Evolutionary conservation across 2,888 invertebrate species (phyloP).

Genomic region (Melanchra persicariae): DNA sequence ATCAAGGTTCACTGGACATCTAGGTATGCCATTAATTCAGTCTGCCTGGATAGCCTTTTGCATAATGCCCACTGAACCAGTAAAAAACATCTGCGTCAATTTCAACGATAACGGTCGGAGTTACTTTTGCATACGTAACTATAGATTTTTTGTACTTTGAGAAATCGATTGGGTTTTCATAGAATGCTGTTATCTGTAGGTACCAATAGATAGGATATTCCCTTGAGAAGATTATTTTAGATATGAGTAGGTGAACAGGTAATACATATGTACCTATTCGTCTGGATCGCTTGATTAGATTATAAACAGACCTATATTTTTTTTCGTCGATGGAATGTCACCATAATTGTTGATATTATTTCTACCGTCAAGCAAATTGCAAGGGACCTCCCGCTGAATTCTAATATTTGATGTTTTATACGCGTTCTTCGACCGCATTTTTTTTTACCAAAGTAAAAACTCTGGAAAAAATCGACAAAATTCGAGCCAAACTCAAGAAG

Average conservation of each 20-base stretch:
- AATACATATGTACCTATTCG: not conserved
- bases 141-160: not conserved
- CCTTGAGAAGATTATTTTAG: not conserved
- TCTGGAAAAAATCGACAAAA: too few relatives aligned
- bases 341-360: too few relatives aligned
- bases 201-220: not conserved
- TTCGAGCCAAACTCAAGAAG: too few relatives aligned
- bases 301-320: not conserved
- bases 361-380: too few relatives aligned
- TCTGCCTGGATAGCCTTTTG: slow-evolving; percentile 25
- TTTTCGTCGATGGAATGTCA: too few relatives aligned
- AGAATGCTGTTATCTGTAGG: not conserved
- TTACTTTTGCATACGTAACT: not conserved
- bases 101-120: not conserved
- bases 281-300: not conserved
- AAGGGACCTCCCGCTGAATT: too few relatives aligned
- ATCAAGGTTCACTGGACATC: slow-evolving; percentile 38
- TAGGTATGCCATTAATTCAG: slow-evolving; percentile 28
- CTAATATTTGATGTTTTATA: too few relatives aligned
- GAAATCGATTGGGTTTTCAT: not conserved
- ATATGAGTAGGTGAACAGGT: too few relatives aligned
- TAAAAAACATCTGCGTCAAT: slow-evolving; percentile 22
- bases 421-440: too few relatives aligned
- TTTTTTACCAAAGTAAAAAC: too few relatives aligned
- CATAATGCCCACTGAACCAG: slow-evolving; percentile 8